Evolutionary conservation across 1,140 invertebrate genomes (phyloP).

Genomic region (Lineus longissimus): DNA sequence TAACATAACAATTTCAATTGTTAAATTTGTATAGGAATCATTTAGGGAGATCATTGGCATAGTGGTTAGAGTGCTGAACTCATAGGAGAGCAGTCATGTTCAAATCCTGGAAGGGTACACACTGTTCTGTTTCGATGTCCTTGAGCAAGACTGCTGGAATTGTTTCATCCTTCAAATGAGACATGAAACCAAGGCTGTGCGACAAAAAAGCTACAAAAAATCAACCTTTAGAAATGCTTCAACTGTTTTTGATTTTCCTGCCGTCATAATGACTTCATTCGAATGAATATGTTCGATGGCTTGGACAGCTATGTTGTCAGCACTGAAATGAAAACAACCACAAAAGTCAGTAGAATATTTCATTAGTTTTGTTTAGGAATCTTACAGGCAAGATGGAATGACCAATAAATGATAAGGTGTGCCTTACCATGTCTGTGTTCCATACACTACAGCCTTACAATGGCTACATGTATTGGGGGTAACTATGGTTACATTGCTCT

Average conservation of each 20-base stretch:
- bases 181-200: neutral
- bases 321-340: slow-evolving; percentile 55
- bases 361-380: slow-evolving; percentile 7
- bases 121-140: no score
- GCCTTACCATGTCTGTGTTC: neutral
- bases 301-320: slow-evolving; percentile 76
- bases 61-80: no score
- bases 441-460: slow-evolving; percentile 9
- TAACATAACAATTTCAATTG: no score
- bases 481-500: no score
- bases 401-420: slow-evolving; percentile 18
- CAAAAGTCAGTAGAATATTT: neutral
- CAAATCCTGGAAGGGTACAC: no score
- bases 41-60: no score
- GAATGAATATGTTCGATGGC: slow-evolving; percentile 85
- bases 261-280: slow-evolving; percentile 85
- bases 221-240: slow-evolving; percentile 77
- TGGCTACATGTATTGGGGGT: no score
- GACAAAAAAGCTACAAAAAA: no score
- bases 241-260: slow-evolving; percentile 77
- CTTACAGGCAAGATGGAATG: neutral
- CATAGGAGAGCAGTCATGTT: no score
- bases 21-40: no score
- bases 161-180: neutral
- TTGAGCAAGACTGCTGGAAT: no score